A percentile compares a stretch with the other conserved stretches of the same genome.
Evolutionary conservation across 2,797 vertebrate species (phyloP).

Genomic region (Platalea minor): DNA sequence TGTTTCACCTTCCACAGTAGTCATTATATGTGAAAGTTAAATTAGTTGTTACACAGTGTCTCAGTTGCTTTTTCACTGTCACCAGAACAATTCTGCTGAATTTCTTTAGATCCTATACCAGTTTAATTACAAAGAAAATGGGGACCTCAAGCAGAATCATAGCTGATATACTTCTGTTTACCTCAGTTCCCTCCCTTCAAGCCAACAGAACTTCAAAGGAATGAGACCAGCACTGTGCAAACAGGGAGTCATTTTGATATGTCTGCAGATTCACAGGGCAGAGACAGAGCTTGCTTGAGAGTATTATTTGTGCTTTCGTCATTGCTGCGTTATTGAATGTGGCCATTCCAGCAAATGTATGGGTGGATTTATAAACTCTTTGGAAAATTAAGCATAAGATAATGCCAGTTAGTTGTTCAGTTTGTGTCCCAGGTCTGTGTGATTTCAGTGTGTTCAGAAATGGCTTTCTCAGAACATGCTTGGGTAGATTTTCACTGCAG

Average conservation of each 20-base stretch:
- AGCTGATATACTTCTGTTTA: neutral
- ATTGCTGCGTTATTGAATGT: neutral
- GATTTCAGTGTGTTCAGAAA: neutral
- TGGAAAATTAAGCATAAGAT: neutral
- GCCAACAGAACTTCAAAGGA: neutral
- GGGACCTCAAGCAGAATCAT: neutral
- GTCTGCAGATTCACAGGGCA: neutral
- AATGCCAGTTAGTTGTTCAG: neutral
- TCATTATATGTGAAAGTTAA: neutral
- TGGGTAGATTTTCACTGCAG: neutral
- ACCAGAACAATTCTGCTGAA: neutral
- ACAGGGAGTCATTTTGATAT: neutral
- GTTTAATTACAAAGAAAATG: neutral
- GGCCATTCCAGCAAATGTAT: neutral
- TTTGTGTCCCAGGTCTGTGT: neutral
- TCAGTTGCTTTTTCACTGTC: neutral
- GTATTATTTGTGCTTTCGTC: neutral
- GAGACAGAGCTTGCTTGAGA: neutral
- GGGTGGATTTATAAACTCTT: neutral
- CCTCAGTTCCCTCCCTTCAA: neutral
- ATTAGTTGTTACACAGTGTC: neutral
- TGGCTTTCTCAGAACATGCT: neutral
- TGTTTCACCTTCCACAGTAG: neutral
- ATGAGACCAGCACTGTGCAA: neutral
- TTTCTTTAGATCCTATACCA: neutral